Evolutionary conservation across 2,797 vertebrate species (phyloP).

Genomic region (Acanthurus leucopareius): DNA sequence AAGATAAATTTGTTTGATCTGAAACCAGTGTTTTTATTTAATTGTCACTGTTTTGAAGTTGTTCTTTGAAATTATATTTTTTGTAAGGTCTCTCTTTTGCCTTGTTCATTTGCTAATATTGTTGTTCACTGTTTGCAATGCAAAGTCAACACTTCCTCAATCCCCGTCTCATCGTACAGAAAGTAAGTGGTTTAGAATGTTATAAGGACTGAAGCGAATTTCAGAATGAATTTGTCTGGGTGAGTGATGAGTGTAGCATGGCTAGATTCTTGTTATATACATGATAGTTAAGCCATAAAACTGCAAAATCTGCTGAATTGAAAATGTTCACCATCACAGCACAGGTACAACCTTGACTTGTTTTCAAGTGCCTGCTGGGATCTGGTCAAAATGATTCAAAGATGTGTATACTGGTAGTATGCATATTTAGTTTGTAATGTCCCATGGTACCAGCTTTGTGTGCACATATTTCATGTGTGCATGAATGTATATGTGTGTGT

Average conservation of each 20-base stretch:
- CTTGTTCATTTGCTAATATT: background rate
- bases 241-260: background rate
- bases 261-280: background rate
- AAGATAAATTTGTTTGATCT: background rate
- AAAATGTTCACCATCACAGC: background rate
- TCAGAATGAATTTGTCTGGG: background rate
- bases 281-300: background rate
- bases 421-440: too few relatives aligned
- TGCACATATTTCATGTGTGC: too few relatives aligned
- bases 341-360: background rate
- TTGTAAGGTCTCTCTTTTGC: background rate
- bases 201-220: background rate
- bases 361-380: background rate
- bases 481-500: background rate
- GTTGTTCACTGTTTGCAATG: background rate
- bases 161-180: background rate
- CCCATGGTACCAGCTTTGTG: too few relatives aligned
- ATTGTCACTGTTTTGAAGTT: background rate
- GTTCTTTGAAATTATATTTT: background rate
- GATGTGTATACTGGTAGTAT: too few relatives aligned
- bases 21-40: background rate
- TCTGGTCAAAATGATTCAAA: background rate
- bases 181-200: background rate
- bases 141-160: background rate
- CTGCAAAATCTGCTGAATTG: background rate